Evolutionary conservation across 2,797 vertebrate species (phyloP), one percentile per base, ranked within the genome.

Genomic region (Microctenopoma lineatum): DNA sequence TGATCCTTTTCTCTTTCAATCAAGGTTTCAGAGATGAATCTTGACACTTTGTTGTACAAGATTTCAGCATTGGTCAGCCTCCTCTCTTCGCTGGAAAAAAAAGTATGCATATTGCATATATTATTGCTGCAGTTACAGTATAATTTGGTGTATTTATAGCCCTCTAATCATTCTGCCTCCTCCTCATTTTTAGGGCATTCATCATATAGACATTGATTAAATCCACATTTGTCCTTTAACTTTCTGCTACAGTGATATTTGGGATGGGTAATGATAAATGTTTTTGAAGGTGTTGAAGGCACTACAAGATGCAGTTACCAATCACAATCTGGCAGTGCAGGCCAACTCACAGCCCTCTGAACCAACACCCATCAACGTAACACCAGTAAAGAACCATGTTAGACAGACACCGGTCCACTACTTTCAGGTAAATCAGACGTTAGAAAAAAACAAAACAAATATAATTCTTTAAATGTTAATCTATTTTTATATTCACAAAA

Each of bases 71-170:
- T 96, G 79, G 94, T 94, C 81, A 93, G 94, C 52, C 93, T 96
- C 53, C 93, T 96, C 1, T 94, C 95, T 26, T 95, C 94, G 0
- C 65, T 96, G 83, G 96, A 96, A 83, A 95, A 95, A 84, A 95
- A 93, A 93, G 96, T 96, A 79, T 8, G 13, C 53, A 54, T 26
- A 45, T 59, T 8, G 13, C 53, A 54, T 26, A 45, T 59, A 12
- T 25, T 66, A 54, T 7, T 44, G 8, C 34, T 10, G 9, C 8
- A 7, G 34, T 36, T 36, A 36, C 34, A 36, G 34, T 36, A 13
- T 50, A 4, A 10, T 2, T 13, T 15, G 14, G 9, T 18, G 5
- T 45, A 5, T 59, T 52, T 59, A 5, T 9, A 26, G 46, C 5
- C 11, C 2, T 12, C 12, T 16, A 25, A 1, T 11, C 3, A 27